A percentile compares a stretch with the other conserved stretches of the same genome.
Evolutionary conservation across 2,888 invertebrate species (phyloP).

Genomic region (Apodemia duryi): DNA sequence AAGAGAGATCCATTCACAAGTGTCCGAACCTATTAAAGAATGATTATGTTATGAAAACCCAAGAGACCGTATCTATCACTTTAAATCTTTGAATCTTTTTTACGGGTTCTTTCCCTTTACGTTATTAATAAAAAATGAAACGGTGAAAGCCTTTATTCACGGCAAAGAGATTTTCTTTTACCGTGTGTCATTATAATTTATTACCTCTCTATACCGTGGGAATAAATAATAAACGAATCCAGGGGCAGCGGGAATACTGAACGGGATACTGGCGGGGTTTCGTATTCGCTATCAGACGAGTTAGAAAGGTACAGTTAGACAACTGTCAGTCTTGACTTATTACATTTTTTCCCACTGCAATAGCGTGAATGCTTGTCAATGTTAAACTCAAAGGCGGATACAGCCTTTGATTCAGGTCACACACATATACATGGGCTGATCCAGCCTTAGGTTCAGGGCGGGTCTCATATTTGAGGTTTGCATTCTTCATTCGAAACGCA

Average conservation of each 20-base stretch:
- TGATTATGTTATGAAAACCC: too few species aligned
- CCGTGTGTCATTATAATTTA: slow-evolving; percentile 31
- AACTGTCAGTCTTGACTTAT: not conserved
- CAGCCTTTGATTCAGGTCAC: too few species aligned
- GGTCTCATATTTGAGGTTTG: too few species aligned
- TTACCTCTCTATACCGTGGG: slow-evolving; percentile 24
- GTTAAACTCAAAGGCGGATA: too few species aligned
- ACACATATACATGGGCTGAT: too few species aligned
- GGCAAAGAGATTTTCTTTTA: slow-evolving; percentile 19
- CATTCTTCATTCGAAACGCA: too few species aligned
- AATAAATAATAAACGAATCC: slow-evolving; percentile 40
- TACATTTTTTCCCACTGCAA: not conserved
- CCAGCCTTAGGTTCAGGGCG: too few species aligned
- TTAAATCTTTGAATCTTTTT: not conserved
- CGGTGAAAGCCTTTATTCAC: slow-evolving; percentile 22
- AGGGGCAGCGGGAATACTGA: slow-evolving; percentile 36
- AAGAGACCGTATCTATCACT: not conserved
- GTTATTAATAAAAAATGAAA: slow-evolving; percentile 14
- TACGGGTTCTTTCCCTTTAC: slow-evolving; percentile 1
- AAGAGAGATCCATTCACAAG: not conserved
- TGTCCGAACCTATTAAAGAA: not conserved
- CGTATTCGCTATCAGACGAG: slow-evolving; percentile 36
- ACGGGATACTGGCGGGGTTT: slow-evolving; percentile 39
- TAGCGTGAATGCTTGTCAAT: too few species aligned
- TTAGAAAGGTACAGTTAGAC: slow-evolving; percentile 26